These are phyloP conservation scores for Volucella inflata DNA, from an alignment of 2,888 invertebrate genomes.

Conservation along the genomic window DNA sequence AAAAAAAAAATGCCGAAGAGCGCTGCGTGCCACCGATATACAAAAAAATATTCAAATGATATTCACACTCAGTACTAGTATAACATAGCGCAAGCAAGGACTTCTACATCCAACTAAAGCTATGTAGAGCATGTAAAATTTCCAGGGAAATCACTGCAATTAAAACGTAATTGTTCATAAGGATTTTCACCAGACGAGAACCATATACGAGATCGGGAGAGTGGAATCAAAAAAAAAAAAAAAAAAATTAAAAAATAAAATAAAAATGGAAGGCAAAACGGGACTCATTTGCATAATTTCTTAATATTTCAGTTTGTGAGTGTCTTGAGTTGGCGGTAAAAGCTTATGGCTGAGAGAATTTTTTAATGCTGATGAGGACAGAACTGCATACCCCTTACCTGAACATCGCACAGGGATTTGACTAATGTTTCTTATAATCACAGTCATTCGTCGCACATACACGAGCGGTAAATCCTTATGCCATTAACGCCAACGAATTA, in stretches of 20 bases:
- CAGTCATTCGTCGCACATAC: constrained; percentile 60
- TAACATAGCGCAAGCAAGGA: constrained; percentile 41
- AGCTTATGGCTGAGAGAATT: constrained; percentile 73
- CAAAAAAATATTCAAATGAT: constrained; percentile 67
- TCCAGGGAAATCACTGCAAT: constrained; percentile 82
- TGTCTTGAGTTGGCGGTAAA: constrained; percentile 53
- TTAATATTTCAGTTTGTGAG: constrained; percentile 82
- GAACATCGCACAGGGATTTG: constrained; percentile 66
- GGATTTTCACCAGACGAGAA: constrained; percentile 44
- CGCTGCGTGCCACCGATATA: constrained; percentile 44
- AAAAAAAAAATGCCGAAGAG: constrained; percentile 5
- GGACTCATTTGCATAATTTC: constrained; percentile 83
- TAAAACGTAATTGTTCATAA: constrained; percentile 82
- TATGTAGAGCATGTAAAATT: constrained; percentile 71
- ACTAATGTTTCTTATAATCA: constrained; percentile 76
- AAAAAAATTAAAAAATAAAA: constrained; percentile 5
- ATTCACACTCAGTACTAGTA: constrained; percentile 34
- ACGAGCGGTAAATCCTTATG: constrained; percentile 65
- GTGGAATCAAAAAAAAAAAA: constrained; percentile 4
- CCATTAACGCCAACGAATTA: constrained; percentile 74
- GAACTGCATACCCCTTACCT: constrained; percentile 7
- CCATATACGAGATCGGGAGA: constrained; percentile 12
- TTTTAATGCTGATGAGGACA: constrained; percentile 68
- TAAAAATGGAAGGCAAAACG: constrained; percentile 71
- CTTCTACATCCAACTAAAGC: constrained; percentile 51